These are phyloP conservation scores for Panthera tigris DNA, from an alignment of 2,113 vertebrate genomes.

Conservation along the genomic window DNA sequence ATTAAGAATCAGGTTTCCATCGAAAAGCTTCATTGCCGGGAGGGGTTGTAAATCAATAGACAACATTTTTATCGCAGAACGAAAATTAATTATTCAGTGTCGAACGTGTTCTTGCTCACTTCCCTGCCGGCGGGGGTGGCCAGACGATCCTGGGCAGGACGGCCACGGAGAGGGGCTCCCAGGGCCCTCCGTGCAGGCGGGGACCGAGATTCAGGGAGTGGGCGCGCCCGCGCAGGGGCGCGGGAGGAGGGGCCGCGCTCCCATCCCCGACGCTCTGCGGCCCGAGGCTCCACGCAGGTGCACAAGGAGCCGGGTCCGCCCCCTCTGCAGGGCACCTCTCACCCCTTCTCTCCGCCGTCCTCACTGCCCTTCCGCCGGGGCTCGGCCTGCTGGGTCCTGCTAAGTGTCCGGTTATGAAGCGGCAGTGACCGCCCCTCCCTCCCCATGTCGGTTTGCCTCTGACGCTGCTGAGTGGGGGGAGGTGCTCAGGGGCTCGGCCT, in stretches of 20 bases:
- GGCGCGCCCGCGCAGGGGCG: accelerated
- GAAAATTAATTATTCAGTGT: constrained; percentile 89
- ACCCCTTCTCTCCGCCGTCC: accelerated
- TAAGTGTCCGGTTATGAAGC: accelerated
- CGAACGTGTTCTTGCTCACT: constrained; percentile 82
- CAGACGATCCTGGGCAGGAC: background rate
- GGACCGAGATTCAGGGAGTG: background rate
- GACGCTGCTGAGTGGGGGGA: background rate
- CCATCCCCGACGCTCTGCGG: background rate
- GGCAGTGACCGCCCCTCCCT: accelerated
- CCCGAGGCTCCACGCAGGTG: background rate
- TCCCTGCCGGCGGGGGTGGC: constrained; percentile 72
- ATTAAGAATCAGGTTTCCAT: constrained; percentile 89
- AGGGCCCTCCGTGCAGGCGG: accelerated
- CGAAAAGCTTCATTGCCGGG: constrained; percentile 84
- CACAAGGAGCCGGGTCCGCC: too few relatives aligned
- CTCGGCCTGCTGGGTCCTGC: accelerated
- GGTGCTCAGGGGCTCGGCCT: accelerated
- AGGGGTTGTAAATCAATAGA: constrained; percentile 88
- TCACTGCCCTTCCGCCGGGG: accelerated
- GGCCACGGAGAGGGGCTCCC: background rate
- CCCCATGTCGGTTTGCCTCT: background rate
- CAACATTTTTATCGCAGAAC: constrained; percentile 85
- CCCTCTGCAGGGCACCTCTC: background rate
- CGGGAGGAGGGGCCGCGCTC: accelerated